Evolutionary conservation across 2,797 vertebrate species (phyloP).

Genomic region (Hippocampus kuda): DNA sequence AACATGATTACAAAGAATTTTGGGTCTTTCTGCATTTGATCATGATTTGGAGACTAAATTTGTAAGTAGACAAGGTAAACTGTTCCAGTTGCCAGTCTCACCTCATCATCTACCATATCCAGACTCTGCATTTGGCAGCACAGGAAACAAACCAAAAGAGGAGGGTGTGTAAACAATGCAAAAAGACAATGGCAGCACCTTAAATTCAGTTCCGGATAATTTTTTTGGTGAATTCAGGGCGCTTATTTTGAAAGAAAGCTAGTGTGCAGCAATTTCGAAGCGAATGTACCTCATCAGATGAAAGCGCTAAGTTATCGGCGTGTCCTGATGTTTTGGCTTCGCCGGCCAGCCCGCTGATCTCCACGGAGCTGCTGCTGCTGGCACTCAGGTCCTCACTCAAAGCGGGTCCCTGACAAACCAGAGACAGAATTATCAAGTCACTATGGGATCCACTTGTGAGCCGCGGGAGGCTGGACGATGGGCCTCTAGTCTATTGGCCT

Average conservation of each 20-base stretch:
- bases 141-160: conserved; percentile 40
- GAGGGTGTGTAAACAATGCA: conserved; percentile 38
- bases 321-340: conserved; percentile 73
- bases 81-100: conserved; percentile 62
- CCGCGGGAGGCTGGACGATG: conserved; percentile 11
- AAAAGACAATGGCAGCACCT: conserved; percentile 6
- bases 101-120: conserved; percentile 99
- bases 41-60: neutral
- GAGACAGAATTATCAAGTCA: conserved; percentile 15
- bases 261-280: neutral
- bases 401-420: conserved; percentile 69
- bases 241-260: neutral
- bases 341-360: conserved; percentile 76
- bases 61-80: conserved; percentile 1
- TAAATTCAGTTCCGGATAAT: neutral
- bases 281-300: conserved; percentile 82
- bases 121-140: conserved; percentile 80
- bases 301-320: conserved; percentile 70
- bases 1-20: neutral
- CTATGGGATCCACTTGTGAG: conserved; percentile 9
- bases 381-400: conserved; percentile 80
- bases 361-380: conserved; percentile 85
- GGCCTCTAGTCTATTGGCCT: conserved; percentile 12
- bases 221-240: neutral
- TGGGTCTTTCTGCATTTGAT: neutral